phyloP scores from a whole-genome alignment of 2,113 vertebrate species.

The Phalacrocorax pelagicus region DNA sequence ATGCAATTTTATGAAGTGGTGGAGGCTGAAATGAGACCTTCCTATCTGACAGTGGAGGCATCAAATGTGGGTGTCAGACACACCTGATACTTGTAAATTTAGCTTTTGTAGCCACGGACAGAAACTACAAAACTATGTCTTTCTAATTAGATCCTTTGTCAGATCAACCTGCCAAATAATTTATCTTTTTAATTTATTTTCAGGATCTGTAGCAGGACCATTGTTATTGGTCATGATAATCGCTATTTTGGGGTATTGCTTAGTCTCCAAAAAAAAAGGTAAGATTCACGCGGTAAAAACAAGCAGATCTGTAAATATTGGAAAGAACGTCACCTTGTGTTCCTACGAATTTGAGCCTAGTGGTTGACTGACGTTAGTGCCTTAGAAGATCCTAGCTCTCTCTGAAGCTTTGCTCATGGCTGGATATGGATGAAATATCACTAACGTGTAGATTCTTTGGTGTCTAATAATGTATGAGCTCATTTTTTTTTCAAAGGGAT shows the following conservation, averaged over 20 bases:
- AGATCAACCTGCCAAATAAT: not conserved
- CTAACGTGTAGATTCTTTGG: not conserved
- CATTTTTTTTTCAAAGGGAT: not conserved
- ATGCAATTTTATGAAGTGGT: not conserved
- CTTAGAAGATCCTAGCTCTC: not conserved
- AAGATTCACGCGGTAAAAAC: not conserved
- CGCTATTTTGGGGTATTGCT: not conserved
- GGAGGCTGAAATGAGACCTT: not conserved
- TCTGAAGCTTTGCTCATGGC: not conserved
- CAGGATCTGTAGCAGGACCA: conserved; percentile 28
- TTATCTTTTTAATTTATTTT: not conserved
- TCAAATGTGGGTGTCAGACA: not conserved
- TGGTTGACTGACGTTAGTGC: not conserved
- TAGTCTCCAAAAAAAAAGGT: conserved; percentile 62
- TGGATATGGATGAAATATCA: not conserved
- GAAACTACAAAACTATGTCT: not conserved
- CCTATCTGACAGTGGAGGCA: not conserved
- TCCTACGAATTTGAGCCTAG: not conserved
- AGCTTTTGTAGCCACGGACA: not conserved
- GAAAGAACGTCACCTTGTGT: not conserved
- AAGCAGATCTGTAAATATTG: not conserved
- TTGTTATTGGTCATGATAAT: conserved; percentile 10
- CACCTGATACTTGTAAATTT: not conserved
- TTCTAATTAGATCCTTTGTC: not conserved
- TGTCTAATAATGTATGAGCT: not conserved